Evolutionary conservation across 2,797 vertebrate species (phyloP).

Genomic region (Aphelocoma californica): DNA sequence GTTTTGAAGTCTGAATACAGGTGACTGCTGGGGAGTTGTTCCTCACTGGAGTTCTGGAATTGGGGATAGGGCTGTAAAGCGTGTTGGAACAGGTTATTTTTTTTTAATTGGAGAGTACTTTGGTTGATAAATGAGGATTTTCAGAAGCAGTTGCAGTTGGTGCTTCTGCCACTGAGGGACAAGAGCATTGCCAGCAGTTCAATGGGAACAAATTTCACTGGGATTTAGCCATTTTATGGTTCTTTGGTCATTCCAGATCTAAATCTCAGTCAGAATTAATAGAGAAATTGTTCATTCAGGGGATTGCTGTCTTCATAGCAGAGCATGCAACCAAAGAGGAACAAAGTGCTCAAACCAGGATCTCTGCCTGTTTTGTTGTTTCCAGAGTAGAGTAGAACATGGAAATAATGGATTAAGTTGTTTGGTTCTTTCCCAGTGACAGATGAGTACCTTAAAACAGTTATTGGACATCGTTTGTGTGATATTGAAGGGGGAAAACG

Average conservation of each 20-base stretch:
- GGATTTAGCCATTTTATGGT: neutral
- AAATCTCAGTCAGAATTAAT: neutral
- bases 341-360: neutral
- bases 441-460: neutral
- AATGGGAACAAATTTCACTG: rapidly evolving
- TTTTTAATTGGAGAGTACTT: neutral
- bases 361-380: neutral
- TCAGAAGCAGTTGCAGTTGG: neutral
- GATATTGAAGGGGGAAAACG: neutral
- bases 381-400: neutral
- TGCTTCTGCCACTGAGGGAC: neutral
- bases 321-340: neutral
- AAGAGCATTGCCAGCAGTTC: neutral
- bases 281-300: neutral
- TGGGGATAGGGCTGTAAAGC: neutral
- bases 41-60: neutral
- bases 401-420: neutral
- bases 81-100: neutral
- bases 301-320: neutral
- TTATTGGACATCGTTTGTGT: neutral
- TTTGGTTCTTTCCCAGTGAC: neutral
- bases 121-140: neutral
- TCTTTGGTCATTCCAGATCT: neutral
- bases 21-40: neutral
- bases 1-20: neutral